Evolutionary conservation across 1,140 invertebrate genomes (phyloP).

Genomic region (Sinella curviseta): DNA sequence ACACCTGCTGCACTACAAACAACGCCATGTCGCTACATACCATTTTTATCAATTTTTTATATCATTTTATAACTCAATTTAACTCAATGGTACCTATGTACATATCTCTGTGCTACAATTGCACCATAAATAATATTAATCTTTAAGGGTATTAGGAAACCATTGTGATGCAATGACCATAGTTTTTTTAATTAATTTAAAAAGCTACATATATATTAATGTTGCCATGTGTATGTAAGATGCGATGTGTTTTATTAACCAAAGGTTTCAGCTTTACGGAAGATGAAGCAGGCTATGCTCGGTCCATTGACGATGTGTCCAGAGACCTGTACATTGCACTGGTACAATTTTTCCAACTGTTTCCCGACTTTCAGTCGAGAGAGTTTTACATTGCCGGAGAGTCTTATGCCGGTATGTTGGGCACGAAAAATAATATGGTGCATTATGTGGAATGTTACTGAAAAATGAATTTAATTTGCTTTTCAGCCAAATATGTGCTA

Average conservation of each 20-base stretch:
- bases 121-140: too few species aligned
- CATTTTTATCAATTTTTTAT: too few species aligned
- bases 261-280: slow-evolving; percentile 52
- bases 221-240: too few species aligned
- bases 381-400: slow-evolving; percentile 57
- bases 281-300: slow-evolving; percentile 51
- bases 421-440: background rate
- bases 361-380: slow-evolving; percentile 52
- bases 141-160: too few species aligned
- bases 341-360: slow-evolving; percentile 56
- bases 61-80: too few species aligned
- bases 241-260: background rate
- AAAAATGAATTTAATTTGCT: background rate
- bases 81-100: too few species aligned
- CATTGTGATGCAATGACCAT: too few species aligned
- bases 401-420: slow-evolving; percentile 47
- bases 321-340: slow-evolving; percentile 56
- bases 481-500: slow-evolving; percentile 54
- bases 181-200: too few species aligned
- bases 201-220: too few species aligned
- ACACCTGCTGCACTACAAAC: too few species aligned
- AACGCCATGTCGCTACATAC: background rate
- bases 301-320: slow-evolving; percentile 56
- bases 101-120: too few species aligned
- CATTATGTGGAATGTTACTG: background rate